These are phyloP conservation scores for Oreortyx pictus DNA, from an alignment of 2,797 vertebrate genomes.

Conservation along the genomic window DNA sequence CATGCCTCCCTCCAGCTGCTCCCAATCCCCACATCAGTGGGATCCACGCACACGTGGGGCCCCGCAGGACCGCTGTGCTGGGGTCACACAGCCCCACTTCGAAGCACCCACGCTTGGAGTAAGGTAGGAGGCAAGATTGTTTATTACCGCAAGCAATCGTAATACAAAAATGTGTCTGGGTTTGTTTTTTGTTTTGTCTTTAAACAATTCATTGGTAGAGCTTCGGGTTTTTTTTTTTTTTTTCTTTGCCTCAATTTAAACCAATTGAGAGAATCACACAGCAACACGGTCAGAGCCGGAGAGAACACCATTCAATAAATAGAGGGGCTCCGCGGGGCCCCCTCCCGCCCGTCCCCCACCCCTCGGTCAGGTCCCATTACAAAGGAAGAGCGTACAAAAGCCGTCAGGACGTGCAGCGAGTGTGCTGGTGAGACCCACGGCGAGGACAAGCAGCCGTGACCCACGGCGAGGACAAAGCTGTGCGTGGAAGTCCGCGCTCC, in stretches of 20 bases:
- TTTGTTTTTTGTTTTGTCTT: constrained; percentile 44
- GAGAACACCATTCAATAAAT: constrained; percentile 77
- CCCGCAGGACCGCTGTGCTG: not conserved
- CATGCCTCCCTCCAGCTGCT: fast-evolving
- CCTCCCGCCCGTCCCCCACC: constrained; percentile 28
- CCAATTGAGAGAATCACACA: constrained; percentile 86
- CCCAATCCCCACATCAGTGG: too few species aligned
- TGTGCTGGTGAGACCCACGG: constrained; percentile 83
- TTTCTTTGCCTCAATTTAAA: constrained; percentile 84
- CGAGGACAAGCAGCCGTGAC: constrained; percentile 69
- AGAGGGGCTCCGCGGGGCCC: constrained; percentile 72
- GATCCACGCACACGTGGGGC: not conserved
- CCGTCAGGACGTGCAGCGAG: constrained; percentile 72
- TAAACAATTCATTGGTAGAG: constrained; percentile 88
- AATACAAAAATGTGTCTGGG: constrained; percentile 85
- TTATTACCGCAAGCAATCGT: constrained; percentile 88
- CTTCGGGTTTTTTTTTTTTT: constrained; percentile 66
- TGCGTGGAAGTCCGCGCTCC: constrained; percentile 66
- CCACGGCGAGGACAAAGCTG: constrained; percentile 73
- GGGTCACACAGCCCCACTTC: too few species aligned
- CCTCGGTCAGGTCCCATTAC: constrained; percentile 68
- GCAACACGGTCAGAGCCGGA: constrained; percentile 81
- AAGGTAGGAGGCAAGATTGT: constrained; percentile 74
- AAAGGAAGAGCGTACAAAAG: constrained; percentile 70
- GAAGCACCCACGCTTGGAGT: constrained; percentile 18